A percentile compares a stretch with the other conserved stretches of the same genome.
These are phyloP conservation scores for Sminthurinus aureus DNA, from an alignment of 2,888 invertebrate species.

Conservation along the genomic window DNA sequence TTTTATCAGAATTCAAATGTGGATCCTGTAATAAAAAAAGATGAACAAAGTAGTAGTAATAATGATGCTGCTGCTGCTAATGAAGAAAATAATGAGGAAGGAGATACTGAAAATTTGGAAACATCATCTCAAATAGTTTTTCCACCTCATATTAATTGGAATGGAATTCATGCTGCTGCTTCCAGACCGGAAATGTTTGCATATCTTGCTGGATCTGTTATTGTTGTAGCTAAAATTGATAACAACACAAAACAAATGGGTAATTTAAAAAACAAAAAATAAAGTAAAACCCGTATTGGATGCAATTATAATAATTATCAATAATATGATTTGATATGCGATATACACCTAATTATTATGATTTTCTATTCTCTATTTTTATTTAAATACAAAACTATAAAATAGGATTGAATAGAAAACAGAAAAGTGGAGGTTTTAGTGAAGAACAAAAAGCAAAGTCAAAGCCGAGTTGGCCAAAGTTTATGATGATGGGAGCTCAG, in stretches of 20 bases:
- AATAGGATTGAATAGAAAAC: no score
- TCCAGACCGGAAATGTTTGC: constrained; percentile 8
- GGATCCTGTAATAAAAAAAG: no score
- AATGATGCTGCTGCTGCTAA: no score
- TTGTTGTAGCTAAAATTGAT: background rate
- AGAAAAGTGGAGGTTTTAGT: background rate
- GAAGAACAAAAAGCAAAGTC: background rate
- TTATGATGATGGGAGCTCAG: background rate
- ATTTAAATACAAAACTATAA: no score
- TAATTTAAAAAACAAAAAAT: background rate
- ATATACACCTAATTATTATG: no score
- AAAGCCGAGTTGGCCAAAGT: background rate
- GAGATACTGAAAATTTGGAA: background rate
- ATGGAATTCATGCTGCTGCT: background rate
- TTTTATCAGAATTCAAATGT: no score
- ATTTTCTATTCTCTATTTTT: no score
- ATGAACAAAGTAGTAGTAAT: no score
- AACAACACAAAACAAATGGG: background rate
- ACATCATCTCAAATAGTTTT: background rate
- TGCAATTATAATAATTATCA: no score
- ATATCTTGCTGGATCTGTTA: background rate
- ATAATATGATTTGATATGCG: no score
- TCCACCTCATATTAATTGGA: constrained; percentile 9
- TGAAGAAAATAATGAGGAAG: background rate
- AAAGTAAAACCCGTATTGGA: no score